These are phyloP conservation scores for Aplysia californica DNA, from an alignment of 1,140 invertebrate genomes.

Conservation along the genomic window DNA sequence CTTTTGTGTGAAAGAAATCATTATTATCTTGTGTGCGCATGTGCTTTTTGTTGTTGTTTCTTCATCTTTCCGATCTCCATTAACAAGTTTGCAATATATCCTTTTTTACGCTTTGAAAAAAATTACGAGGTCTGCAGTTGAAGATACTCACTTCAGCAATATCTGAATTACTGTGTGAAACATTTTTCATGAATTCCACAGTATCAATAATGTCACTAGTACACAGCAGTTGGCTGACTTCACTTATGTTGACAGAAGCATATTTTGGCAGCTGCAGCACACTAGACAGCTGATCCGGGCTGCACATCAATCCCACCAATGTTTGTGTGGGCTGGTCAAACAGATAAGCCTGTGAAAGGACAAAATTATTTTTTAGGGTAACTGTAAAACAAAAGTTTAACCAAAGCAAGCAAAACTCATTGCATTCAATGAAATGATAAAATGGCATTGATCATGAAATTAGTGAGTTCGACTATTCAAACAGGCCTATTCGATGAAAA, in stretches of 20 bases:
- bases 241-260: conserved; percentile 23
- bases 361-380: neutral
- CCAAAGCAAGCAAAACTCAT: too few species aligned
- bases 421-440: too few species aligned
- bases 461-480: too few species aligned
- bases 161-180: neutral
- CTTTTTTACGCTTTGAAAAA: too few species aligned
- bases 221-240: conserved; percentile 33
- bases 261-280: conserved; percentile 31
- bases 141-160: neutral
- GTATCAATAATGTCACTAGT: conserved; percentile 18
- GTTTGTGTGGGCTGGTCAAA: neutral
- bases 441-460: too few species aligned
- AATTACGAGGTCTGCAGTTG: neutral
- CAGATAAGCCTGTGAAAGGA: neutral
- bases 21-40: too few species aligned
- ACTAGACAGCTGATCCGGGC: conserved; percentile 14
- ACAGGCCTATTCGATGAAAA: too few species aligned
- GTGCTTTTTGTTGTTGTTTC: too few species aligned
- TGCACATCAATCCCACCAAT: conserved; percentile 29
- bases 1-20: too few species aligned
- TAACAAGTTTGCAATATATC: too few species aligned
- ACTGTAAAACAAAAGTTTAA: too few species aligned
- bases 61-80: too few species aligned
- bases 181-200: conserved; percentile 21